Evolutionary conservation across 2,888 invertebrate species (phyloP), one percentile per base, ranked within the genome.

Genomic region (Acanthosoma haemorrhoidale): DNA sequence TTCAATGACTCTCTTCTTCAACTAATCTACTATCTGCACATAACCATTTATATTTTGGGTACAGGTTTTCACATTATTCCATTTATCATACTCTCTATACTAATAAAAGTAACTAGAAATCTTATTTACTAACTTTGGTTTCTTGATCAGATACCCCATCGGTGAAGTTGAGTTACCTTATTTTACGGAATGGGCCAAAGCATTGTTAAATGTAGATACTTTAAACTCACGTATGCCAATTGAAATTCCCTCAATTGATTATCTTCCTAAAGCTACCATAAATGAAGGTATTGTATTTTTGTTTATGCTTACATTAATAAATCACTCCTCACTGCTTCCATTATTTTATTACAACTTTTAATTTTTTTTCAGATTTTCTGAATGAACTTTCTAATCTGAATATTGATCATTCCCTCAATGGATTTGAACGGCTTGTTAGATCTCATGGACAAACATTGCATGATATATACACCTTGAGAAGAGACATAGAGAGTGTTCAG

Each of bases 391-490:
- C 82, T 43, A 77, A 80, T 18, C 78, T 82, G 2, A 81, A 82
- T 3, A 83, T 92, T 41, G 81, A 84, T 1, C 83, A 84, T 78
- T 90, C 92, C 0, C 81, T 85, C 36, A 88, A 92, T 67, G 92
- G 91, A 0, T 84, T 91, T 76, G 96, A 96, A 78, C 83, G 97
- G 43, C 81, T 96, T 71, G 86, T 94, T 74, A 84, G 96, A 72
- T 89, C 94, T 0, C 96, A 96, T 79, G 96, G 96, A 0, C 97
- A 97, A 80, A 94, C 96, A 0, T 81, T 98, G 61, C 88, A 92
- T 75, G 98, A 98, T 78, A 91, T 99, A 73, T 88, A 89, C 75
- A 83, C 85, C 13, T 80, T 97, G 69, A 84, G 93, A 76, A 83
- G 85, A 68, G 90, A 92, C 71, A 78, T 79, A 72, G 67, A 72